Evolutionary conservation across 1,140 invertebrate species (phyloP).

Genomic region (Heliothis virescens): DNA sequence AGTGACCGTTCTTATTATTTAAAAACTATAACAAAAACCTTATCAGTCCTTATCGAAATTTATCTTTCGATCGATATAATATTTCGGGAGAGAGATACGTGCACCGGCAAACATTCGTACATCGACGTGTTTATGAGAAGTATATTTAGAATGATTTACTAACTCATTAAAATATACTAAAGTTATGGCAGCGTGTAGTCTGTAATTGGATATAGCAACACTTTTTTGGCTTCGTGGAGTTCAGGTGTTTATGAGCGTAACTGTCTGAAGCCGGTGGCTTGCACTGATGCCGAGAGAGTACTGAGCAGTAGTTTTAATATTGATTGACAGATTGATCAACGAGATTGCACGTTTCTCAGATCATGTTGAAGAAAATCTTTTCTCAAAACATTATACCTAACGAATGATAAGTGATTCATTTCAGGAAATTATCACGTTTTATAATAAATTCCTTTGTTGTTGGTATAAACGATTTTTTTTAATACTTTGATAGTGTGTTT

Average conservation of each 20-base stretch:
- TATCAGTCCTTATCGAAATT: constrained; percentile 42
- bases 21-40: constrained; percentile 31
- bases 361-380: background rate
- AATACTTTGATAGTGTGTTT: too few species aligned
- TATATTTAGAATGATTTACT: background rate
- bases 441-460: too few species aligned
- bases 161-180: background rate
- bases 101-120: background rate
- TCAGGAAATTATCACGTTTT: too few species aligned
- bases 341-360: background rate
- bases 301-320: constrained; percentile 16
- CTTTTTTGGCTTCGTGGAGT: constrained; percentile 23
- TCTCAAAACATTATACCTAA: background rate
- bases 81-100: background rate
- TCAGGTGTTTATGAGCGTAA: background rate
- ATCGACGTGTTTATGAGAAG: background rate
- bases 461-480: too few species aligned
- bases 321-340: background rate
- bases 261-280: background rate
- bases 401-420: too few species aligned
- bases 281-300: background rate
- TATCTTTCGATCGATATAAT: constrained; percentile 45
- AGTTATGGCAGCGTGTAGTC: background rate
- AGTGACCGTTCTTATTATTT: constrained; percentile 29
- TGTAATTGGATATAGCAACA: constrained; percentile 17